Evolutionary conservation across 2,113 vertebrate species (phyloP).

Genomic region (Rallus limicola): DNA sequence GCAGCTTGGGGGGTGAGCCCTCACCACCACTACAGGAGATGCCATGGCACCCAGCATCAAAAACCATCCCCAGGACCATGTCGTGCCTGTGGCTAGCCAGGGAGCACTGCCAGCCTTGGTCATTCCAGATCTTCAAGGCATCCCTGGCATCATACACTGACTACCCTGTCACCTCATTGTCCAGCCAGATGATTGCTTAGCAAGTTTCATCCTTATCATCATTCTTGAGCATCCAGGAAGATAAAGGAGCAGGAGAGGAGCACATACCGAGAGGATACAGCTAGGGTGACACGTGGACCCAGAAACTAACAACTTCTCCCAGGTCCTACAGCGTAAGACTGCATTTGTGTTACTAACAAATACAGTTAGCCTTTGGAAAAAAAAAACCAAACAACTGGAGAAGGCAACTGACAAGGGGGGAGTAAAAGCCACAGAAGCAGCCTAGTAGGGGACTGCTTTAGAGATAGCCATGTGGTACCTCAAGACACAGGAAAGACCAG

Average conservation of each 20-base stretch:
- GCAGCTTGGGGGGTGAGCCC: not conserved
- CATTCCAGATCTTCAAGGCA: not conserved
- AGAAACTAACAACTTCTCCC: not conserved
- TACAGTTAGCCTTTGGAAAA: not conserved
- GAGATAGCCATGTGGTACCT: not conserved
- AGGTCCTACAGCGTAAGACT: accelerated
- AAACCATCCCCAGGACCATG: not conserved
- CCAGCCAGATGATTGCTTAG: not conserved
- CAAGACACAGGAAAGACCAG: not conserved
- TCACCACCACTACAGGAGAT: accelerated
- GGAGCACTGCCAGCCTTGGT: not conserved
- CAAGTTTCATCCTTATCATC: not conserved
- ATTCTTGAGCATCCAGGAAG: not conserved
- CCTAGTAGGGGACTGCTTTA: not conserved
- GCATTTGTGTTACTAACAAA: not conserved
- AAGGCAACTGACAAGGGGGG: accelerated
- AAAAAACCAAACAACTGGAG: not conserved
- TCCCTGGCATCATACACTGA: not conserved
- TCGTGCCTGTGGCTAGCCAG: not conserved
- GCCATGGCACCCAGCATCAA: not conserved
- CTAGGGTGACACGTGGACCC: not conserved
- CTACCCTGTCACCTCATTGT: not conserved
- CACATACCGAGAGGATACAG: not conserved
- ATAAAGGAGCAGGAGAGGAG: not conserved
- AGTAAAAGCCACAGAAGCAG: not conserved